Base-by-base conservation (phyloP, 2,888 invertebrate genomes). In the Horisme vitalbata region DNA sequence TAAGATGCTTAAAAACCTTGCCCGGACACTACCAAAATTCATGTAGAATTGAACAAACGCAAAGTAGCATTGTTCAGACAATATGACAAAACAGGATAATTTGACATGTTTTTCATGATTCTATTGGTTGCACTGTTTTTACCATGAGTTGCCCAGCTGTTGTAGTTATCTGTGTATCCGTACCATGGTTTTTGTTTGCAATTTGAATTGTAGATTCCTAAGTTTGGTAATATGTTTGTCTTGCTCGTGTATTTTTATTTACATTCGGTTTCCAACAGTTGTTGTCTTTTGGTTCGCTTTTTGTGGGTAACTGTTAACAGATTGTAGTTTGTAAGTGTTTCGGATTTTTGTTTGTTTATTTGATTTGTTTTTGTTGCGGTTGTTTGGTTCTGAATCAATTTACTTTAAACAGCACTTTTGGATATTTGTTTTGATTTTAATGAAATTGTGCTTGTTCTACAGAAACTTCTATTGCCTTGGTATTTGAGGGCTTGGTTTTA, bases 131-230 rank as follows among this genome's bases (percentile, higher is more conserved):
- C n/a, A n/a, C 2, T 4, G 10, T 15, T 27, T 26, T 5, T 31
- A 18, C 12, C 1, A 21, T 15, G 11, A 41, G 34, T 49, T 14
- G n/a, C n/a, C 49, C 49, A 49, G 49, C 49, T 49, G 44, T 34
- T 30, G 18, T 34, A 8, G 7, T 9, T 27, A 14, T 9, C 7
- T 37, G 27, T 32, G 11, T 21, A 39, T 45, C 48, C 44, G 44
- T 28, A 27, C 61, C 31, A 36, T 41, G 63, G 63, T 65, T 68
- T 70, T 70, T 72, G 63, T 64, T 64, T 51, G 54, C 59, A 53
- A 67, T 70, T 70, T 70, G 70, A 68, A 65, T 72, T 69, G 67
- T 63, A 65, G 67, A 72, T 70, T 57, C 58, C 55, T 49, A 66
- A 68, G 61, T 72, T 68, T 47, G 61, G 63, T 67, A 63, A 71